phyloP scores from a whole-genome alignment of 1,140 invertebrate genomes.

The Schmidtea mediterranea region DNA sequence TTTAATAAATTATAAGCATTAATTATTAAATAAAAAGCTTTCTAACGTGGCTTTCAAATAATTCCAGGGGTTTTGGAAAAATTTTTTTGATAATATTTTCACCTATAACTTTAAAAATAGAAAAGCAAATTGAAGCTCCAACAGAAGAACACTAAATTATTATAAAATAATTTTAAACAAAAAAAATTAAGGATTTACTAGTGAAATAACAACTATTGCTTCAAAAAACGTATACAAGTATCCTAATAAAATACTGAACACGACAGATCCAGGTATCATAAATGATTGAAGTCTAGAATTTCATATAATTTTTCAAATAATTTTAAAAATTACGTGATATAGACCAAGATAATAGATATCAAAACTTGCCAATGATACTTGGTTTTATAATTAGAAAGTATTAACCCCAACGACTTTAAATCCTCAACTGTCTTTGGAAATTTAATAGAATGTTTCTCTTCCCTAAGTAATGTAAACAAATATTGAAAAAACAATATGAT shows the following conservation, averaged over 20 bases:
- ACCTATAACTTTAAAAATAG: too few species aligned
- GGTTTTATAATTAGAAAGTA: slow-evolving; percentile 71
- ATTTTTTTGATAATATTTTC: too few species aligned
- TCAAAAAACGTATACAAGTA: slow-evolving; percentile 77
- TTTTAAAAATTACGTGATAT: slow-evolving; percentile 6
- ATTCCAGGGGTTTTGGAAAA: too few species aligned
- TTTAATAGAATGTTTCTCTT: slow-evolving; percentile 60
- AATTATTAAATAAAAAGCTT: too few species aligned
- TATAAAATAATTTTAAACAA: neutral
- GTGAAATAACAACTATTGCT: slow-evolving; percentile 64
- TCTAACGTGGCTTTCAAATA: too few species aligned
- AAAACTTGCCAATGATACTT: slow-evolving; percentile 73
- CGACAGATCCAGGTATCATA: slow-evolving; percentile 92
- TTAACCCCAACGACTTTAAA: slow-evolving; percentile 66
- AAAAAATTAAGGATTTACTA: slow-evolving; percentile 27
- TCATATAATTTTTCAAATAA: neutral
- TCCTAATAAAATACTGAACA: slow-evolving; percentile 79
- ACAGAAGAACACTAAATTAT: too few species aligned
- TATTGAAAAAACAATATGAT: too few species aligned
- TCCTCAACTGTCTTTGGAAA: slow-evolving; percentile 75
- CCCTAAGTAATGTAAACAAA: slow-evolving; percentile 35
- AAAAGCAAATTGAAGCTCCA: too few species aligned
- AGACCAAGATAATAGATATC: slow-evolving; percentile 45
- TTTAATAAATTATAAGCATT: too few species aligned
- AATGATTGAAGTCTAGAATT: slow-evolving; percentile 69